A percentile compares a stretch with the other conserved stretches of the same genome.
Evolutionary conservation across 2,113 vertebrate species (phyloP).

Genomic region (Hypanus sabinus): DNA sequence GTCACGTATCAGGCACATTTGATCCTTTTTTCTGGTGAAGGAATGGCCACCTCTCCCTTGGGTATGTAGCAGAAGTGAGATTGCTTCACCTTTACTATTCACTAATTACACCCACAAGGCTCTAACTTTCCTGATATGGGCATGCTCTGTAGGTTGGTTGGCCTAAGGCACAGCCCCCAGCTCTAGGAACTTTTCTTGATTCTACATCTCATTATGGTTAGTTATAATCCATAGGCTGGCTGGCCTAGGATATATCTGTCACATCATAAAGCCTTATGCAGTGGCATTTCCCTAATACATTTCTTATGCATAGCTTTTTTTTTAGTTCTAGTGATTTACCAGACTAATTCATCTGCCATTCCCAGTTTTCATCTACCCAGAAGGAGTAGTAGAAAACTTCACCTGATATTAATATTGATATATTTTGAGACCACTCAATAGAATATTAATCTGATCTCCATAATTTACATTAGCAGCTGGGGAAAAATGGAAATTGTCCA

Average conservation of each 20-base stretch:
- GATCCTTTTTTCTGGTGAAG: background rate
- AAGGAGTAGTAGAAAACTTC: no score
- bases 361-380: background rate
- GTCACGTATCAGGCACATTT: background rate
- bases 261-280: background rate
- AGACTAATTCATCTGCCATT: background rate
- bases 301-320: background rate
- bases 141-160: constrained; percentile 71
- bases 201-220: background rate
- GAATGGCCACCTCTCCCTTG: background rate
- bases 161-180: constrained; percentile 57
- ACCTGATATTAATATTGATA: background rate
- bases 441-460: background rate
- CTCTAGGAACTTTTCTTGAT: background rate
- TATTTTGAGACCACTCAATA: background rate
- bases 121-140: background rate
- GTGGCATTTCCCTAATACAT: background rate
- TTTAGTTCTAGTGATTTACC: background rate
- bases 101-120: no score
- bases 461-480: background rate
- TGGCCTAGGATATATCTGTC: constrained; percentile 45
- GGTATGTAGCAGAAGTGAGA: background rate
- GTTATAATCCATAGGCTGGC: constrained; percentile 45
- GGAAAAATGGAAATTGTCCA: constrained; percentile 5
- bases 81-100: background rate